These are phyloP conservation scores for Helicolenus hilgendorfi DNA, from an alignment of 2,797 vertebrate genomes.

Conservation along the genomic window DNA sequence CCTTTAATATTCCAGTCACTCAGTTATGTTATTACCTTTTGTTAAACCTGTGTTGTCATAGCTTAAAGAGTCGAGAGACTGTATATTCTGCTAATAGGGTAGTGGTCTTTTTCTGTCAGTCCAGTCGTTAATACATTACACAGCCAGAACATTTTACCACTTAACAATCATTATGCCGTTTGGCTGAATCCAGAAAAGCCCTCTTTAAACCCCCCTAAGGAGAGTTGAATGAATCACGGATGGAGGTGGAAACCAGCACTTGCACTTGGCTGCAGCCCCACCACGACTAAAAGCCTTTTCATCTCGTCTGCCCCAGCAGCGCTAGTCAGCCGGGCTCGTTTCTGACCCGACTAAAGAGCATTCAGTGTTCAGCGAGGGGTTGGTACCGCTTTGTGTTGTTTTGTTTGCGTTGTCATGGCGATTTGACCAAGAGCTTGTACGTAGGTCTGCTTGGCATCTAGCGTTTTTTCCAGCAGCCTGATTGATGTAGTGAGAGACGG, in stretches of 20 bases:
- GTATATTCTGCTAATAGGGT: not conserved
- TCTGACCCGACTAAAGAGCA: conserved; percentile 67
- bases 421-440: conserved; percentile 66
- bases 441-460: conserved; percentile 63
- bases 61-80: not conserved
- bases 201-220: not conserved
- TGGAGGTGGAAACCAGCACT: conserved; percentile 25
- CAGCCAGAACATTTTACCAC: not conserved
- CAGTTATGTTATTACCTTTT: not conserved
- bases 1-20: not conserved
- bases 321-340: conserved; percentile 33
- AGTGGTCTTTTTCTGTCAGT: not conserved
- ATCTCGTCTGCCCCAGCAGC: conserved; percentile 47
- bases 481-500: conserved; percentile 60
- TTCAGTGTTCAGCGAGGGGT: conserved; percentile 66
- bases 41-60: not conserved
- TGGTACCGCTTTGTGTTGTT: conserved; percentile 77
- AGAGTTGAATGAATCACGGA: conserved; percentile 15
- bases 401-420: conserved; percentile 86
- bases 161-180: not conserved
- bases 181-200: not conserved
- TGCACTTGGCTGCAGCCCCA: conserved; percentile 35
- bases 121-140: not conserved
- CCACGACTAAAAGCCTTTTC: conserved; percentile 38
- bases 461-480: conserved; percentile 61